Conservation (phyloP, 2,797 vertebrate genomes). For the Cheirogaleus major region DNA sequence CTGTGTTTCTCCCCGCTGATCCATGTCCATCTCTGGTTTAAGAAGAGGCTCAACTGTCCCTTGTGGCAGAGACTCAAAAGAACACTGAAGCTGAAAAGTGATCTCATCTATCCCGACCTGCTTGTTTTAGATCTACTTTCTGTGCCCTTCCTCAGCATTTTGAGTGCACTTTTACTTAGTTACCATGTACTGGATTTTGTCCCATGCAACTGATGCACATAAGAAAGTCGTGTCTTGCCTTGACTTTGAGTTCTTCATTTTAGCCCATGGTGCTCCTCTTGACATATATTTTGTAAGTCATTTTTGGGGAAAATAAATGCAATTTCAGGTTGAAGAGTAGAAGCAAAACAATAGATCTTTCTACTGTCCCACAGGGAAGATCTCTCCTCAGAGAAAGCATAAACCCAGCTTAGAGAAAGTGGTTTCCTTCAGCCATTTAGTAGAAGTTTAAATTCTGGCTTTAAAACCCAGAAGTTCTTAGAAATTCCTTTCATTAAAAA, state of each 20-base stretch:
- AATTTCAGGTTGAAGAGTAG: background rate
- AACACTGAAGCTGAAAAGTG: background rate
- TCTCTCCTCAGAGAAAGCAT: background rate
- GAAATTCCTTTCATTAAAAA: background rate
- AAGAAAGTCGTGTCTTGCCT: background rate
- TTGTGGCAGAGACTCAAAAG: background rate
- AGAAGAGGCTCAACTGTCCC: background rate
- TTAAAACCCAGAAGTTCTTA: background rate
- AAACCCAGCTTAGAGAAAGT: background rate
- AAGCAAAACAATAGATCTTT: background rate
- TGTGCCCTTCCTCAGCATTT: background rate
- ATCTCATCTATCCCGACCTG: background rate
- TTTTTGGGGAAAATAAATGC: slow-evolving; percentile 40
- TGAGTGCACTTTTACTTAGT: background rate
- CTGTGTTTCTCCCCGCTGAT: background rate
- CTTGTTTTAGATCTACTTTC: background rate
- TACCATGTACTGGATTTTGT: background rate
- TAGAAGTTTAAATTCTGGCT: slow-evolving; percentile 20
- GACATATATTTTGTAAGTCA: background rate
- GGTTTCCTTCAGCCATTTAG: background rate
- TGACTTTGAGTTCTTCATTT: slow-evolving; percentile 12
- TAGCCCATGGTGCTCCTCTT: background rate
- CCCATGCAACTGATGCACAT: background rate
- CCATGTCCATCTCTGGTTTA: background rate
- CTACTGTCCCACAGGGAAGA: background rate